Evolutionary conservation across 2,797 vertebrate species (phyloP), one percentile per base, ranked within the genome.

Genomic region (Chelonia mydas): DNA sequence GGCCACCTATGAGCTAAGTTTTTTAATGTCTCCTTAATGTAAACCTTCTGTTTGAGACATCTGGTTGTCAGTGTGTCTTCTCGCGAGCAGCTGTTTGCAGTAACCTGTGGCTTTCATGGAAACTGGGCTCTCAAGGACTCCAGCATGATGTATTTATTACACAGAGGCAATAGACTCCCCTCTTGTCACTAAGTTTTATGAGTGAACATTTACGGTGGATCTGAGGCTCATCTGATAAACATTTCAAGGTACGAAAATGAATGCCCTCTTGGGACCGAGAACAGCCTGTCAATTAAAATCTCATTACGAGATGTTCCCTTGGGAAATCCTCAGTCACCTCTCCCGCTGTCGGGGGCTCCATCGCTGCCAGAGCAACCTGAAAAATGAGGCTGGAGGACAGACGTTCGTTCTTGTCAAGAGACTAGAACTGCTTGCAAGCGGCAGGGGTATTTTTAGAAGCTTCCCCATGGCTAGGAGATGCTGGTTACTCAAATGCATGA

Each of bases 1-100:
- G 95, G 97, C 97, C 97, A 98, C 98, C 96, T 97, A 97, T 96
- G 97, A 98, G 97, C 96, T 98, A 96, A 97, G 94, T 87, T 96
- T 98, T 86, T 97, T 97, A 93, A 98, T 90, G 92, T 96, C 94
- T 97, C 83, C 95, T 96, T 98, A 98, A 98, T 97, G 95, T 96
- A 96, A 98, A 98, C 95, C 90, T 72, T 96, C 97, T 98, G 98
- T 79, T 61, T 94, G 94, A 96, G 97, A 97, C 97, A 98, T 98
- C 97, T 98, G 98, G 97, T 94, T 97, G 94, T 97, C 97, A 98
- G 97, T 45, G 16, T 83, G 97, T 95, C 97, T 98, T 96, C 97
- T 96, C 11, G 49, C 88, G 78, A 97, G 95, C 98, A 98, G 97
- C 97, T 98, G 98, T 98, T 96, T 96, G 96, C 94, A 95, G 97